Percentiles rank a stretch among this genome's conserved stretches.
These are phyloP conservation scores for Dorcus hopei DNA, from an alignment of 2,888 invertebrate species.

Conservation along the genomic window DNA sequence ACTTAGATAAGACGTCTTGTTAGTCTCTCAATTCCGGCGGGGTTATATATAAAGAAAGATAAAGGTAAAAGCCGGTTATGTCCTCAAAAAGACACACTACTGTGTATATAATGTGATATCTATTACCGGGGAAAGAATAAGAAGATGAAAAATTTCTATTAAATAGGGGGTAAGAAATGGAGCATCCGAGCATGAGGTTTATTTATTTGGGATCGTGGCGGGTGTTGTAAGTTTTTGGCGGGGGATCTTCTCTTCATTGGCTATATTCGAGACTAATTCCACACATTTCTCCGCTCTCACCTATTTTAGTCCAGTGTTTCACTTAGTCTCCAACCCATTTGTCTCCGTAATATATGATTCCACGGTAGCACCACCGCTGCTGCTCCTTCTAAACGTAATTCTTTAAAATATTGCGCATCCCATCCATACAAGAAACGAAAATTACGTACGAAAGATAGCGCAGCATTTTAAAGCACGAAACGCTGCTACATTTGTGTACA, in stretches of 20 bases:
- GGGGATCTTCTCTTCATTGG: conserved; percentile 2
- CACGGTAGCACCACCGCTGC: conserved; percentile 28
- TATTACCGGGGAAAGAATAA: conserved; percentile 18
- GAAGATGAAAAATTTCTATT: conserved; percentile 21
- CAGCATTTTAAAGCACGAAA: no score
- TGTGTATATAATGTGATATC: conserved; percentile 19
- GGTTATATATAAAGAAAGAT: background rate
- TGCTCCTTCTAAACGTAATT: conserved; percentile 28
- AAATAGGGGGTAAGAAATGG: conserved; percentile 21
- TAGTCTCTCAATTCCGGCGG: background rate
- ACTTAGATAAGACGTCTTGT: no score
- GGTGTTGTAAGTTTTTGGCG: conserved; percentile 25
- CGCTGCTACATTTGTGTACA: no score
- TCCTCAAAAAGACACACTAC: conserved; percentile 16
- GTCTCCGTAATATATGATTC: conserved; percentile 36
- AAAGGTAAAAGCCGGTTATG: conserved; percentile 2
- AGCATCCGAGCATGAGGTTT: conserved; percentile 23
- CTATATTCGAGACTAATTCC: conserved; percentile 21
- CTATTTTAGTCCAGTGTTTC: conserved; percentile 38
- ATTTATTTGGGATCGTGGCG: conserved; percentile 25
- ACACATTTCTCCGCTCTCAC: conserved; percentile 38
- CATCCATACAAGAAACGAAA: conserved; percentile 12
- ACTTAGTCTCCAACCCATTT: conserved; percentile 31
- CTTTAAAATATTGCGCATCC: conserved; percentile 20
- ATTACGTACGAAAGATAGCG: background rate